phyloP scores from a whole-genome alignment of 2,888 invertebrate species.

The Ephialtes manifestator region DNA sequence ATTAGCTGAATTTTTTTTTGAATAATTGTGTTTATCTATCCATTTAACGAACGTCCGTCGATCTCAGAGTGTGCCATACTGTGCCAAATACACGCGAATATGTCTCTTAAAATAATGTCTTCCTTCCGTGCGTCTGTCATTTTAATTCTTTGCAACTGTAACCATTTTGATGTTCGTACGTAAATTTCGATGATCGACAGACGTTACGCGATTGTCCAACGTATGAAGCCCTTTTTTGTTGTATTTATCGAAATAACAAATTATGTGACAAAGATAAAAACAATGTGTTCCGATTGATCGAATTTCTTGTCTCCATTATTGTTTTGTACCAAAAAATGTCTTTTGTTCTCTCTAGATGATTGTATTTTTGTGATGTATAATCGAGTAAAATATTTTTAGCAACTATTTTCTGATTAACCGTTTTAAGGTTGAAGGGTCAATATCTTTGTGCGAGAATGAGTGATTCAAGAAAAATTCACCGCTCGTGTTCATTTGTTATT shows the following conservation, averaged over 20 bases:
- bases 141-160: conserved; percentile 2
- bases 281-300: not conserved
- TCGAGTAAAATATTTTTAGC: conserved; percentile 11
- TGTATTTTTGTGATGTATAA: conserved; percentile 11
- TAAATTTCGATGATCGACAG: conserved; percentile 34
- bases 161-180: conserved; percentile 32
- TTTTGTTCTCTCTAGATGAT: conserved; percentile 2
- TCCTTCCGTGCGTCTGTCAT: conserved; percentile 29
- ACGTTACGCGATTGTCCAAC: conserved; percentile 31
- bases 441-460: conserved; percentile 52
- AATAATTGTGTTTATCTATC: not conserved
- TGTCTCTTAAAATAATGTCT: conserved; percentile 44
- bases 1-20: conserved; percentile 3
- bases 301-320: not conserved
- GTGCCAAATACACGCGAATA: conserved; percentile 31
- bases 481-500: conserved; percentile 30
- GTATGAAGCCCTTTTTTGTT: conserved; percentile 10
- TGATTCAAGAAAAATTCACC: conserved; percentile 34
- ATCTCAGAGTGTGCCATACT: conserved; percentile 5
- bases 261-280: conserved; percentile 6
- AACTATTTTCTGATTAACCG: not conserved
- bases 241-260: conserved; percentile 1
- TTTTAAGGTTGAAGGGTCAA: not conserved
- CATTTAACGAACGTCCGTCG: conserved; percentile 39
- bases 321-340: not conserved